Percentiles rank a stretch among this genome's conserved stretches.
phyloP scores from a whole-genome alignment of 2,797 vertebrate species.

The Enteromius viviparus region DNA sequence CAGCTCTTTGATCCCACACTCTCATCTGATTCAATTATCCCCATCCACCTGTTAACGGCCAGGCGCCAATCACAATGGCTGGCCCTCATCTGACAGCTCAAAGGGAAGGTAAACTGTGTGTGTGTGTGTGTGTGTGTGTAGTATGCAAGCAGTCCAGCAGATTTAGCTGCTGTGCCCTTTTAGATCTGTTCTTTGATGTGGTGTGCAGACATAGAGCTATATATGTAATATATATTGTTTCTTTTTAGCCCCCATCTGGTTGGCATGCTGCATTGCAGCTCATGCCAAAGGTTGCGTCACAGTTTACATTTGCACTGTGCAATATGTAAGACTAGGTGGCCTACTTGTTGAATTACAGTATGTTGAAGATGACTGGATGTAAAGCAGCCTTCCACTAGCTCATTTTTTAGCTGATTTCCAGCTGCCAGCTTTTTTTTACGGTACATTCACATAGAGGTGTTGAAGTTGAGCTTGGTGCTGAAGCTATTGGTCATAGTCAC shows the following conservation, averaged over 20 bases:
- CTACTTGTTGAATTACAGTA: background rate
- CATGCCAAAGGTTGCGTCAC: too few species aligned
- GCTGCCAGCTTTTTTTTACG: background rate
- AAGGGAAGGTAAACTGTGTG: slow-evolving; percentile 51
- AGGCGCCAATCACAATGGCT: slow-evolving; percentile 74
- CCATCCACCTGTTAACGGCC: slow-evolving; percentile 84
- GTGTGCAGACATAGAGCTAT: background rate
- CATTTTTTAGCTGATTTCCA: background rate
- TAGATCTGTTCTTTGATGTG: slow-evolving; percentile 18
- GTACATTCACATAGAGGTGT: background rate
- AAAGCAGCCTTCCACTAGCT: background rate
- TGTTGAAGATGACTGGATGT: background rate
- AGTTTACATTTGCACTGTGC: background rate
- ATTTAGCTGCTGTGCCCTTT: slow-evolving; percentile 10
- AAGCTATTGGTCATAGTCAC: background rate
- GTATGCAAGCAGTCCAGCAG: slow-evolving; percentile 11
- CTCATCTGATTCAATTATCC: slow-evolving; percentile 84
- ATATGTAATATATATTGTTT: background rate
- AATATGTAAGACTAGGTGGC: background rate
- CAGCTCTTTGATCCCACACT: slow-evolving; percentile 80
- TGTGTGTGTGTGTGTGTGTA: slow-evolving; percentile 48
- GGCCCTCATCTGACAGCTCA: slow-evolving; percentile 69
- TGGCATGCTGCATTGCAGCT: background rate
- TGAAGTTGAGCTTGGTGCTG: background rate
- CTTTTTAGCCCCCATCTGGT: background rate